Percentiles rank a stretch among this genome's conserved stretches.
These are phyloP conservation scores for Polypterus bichir DNA, from an alignment of 2,113 vertebrate genomes.

Conservation along the genomic window DNA sequence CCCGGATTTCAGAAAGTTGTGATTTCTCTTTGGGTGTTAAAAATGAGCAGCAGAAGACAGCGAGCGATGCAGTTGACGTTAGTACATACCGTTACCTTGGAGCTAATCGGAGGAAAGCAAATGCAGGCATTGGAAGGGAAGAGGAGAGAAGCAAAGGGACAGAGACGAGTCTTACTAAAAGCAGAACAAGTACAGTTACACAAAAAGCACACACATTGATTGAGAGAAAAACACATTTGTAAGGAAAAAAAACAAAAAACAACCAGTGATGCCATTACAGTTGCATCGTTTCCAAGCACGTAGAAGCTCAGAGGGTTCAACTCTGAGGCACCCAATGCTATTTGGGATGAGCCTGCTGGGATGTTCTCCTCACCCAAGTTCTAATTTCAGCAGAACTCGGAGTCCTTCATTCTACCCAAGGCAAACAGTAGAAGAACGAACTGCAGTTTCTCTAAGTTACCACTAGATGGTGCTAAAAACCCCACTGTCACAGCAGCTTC, in stretches of 20 bases:
- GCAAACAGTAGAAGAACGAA: too few relatives aligned
- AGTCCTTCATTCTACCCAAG: too few relatives aligned
- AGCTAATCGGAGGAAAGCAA: constrained; percentile 79
- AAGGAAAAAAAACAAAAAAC: constrained; percentile 13
- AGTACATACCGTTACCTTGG: constrained; percentile 88
- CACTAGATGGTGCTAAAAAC: too few relatives aligned
- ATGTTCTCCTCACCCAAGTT: too few relatives aligned
- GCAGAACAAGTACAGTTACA: constrained; percentile 58
- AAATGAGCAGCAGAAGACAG: constrained; percentile 33
- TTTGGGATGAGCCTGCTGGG: too few relatives aligned
- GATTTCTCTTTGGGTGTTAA: constrained; percentile 12
- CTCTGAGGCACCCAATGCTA: too few relatives aligned
- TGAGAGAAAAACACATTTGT: constrained; percentile 21
- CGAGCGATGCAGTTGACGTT: constrained; percentile 50
- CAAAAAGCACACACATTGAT: constrained; percentile 35
- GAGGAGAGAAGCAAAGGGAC: constrained; percentile 70
- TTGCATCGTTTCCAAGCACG: too few relatives aligned
- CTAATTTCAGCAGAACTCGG: too few relatives aligned
- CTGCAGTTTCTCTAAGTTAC: too few relatives aligned
- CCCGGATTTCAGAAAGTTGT: constrained; percentile 22
- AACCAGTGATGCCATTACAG: background rate
- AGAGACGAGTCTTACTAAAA: constrained; percentile 88
- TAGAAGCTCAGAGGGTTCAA: too few relatives aligned
- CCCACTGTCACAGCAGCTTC: too few relatives aligned
- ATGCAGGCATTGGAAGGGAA: constrained; percentile 56